Evolutionary conservation across 2,888 invertebrate genomes (phyloP), one percentile per base, ranked within the genome.

Genomic region (Drosophila percnosoma): DNA sequence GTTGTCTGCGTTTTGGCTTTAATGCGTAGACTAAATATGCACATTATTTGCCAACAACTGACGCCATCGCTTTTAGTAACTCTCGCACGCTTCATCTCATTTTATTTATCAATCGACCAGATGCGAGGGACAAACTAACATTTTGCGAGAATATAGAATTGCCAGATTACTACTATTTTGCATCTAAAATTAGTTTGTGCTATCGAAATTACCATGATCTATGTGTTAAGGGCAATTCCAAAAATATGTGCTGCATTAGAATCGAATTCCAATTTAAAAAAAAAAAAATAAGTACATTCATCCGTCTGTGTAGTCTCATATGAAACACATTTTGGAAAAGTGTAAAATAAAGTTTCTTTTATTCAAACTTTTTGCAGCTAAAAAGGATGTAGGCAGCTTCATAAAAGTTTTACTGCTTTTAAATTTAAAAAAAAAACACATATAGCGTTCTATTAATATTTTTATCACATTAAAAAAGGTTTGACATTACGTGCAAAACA

Each of bases 11-110:
- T 71, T 67, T 68, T 66, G 64, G 72, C 82, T 87, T 89, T 84
- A 89, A 89, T 89, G 68, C 76, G 68, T 64, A 48, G 64, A 65
- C 83, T 83, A 81, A 86, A 83, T 83, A 89, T 85, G 87, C 84
- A 81, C 83, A 77, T 66, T 74, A 86, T 73, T 85, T 72, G 58
- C 78, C 71, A 72, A 69, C 69, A 80, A 73, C 80, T 69, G 74
- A 72, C 64, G 76, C 77, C 80, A 57, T 48, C 24, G 42, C 55
- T 66, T 42, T 64, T 67, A 71, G 71, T 58, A 51, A 18, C 48
- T 49, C 27, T 33, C 52, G 29, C 29, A 36, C 18, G 33, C 29
- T 33, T 15, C 24, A 10, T n/a, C 40, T 21, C 5, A 5, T 36
- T 6, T 11, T 27, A 54, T 36, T 36, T 36, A 31, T 24, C 24